Conservation (phyloP, 2,113 vertebrate species). For the Notiomystis cincta region DNA sequence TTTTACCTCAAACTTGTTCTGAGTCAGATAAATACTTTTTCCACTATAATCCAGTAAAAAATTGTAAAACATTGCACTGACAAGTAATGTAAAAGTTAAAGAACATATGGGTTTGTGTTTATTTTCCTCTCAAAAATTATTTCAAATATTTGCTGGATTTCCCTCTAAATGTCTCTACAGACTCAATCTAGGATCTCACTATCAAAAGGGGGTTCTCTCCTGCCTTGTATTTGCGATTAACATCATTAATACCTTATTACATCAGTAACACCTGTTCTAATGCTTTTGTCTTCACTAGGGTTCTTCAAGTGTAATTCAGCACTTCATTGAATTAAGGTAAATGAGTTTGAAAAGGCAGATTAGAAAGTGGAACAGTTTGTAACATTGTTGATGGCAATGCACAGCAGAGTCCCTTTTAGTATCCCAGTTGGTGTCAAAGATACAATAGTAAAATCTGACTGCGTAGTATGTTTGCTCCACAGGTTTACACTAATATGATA, state of each 20-base stretch:
- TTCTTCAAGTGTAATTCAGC: background rate
- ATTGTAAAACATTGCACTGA: background rate
- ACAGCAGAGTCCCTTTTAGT: background rate
- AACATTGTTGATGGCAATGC: background rate
- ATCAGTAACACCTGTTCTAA: background rate
- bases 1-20: background rate
- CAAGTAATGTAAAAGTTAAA: background rate
- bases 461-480: background rate
- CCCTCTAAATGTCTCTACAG: background rate
- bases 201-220: background rate
- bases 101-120: rapidly evolving
- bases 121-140: background rate
- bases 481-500: background rate
- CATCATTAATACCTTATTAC: background rate
- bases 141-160: background rate
- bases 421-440: background rate
- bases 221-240: background rate
- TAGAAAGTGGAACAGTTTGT: background rate
- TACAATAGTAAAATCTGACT: background rate
- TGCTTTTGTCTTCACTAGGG: background rate
- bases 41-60: background rate
- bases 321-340: background rate
- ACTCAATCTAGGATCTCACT: background rate
- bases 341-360: background rate
- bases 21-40: background rate